Evolutionary conservation across 2,888 invertebrate genomes (phyloP).

Genomic region (Drosophila colorata): DNA sequence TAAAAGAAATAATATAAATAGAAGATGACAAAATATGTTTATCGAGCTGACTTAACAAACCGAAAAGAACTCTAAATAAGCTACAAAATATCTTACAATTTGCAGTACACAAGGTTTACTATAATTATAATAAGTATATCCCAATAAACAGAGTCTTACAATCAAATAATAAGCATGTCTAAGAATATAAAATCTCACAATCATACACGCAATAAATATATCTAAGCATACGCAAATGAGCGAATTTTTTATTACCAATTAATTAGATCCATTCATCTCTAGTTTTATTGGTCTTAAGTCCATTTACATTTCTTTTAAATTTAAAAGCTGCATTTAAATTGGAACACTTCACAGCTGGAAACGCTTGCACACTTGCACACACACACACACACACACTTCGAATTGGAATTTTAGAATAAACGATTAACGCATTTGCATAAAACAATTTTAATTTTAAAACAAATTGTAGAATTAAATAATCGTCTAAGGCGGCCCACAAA

Average conservation of each 20-base stretch:
- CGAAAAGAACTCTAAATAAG: no score
- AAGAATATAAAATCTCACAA: no score
- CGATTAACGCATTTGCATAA: constrained; percentile 40
- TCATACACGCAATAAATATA: neutral
- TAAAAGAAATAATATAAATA: no score
- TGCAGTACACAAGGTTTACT: no score
- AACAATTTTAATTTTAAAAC: constrained; percentile 31
- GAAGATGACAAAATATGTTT: no score
- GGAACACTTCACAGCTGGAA: constrained; percentile 11
- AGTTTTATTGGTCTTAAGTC: neutral
- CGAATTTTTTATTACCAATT: neutral
- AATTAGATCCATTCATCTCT: neutral
- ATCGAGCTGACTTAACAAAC: no score
- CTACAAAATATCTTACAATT: no score
- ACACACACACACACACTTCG: neutral
- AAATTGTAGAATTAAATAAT: constrained; percentile 51
- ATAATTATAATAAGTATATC: no score
- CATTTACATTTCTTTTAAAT: neutral
- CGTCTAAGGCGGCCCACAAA: constrained; percentile 37
- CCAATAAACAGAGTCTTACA: no score
- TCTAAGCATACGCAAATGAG: neutral
- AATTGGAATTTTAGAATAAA: constrained; percentile 3
- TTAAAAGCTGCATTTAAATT: neutral
- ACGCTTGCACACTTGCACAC: neutral
- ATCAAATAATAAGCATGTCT: neutral